A percentile compares a stretch with the other conserved stretches of the same genome.
These are phyloP conservation scores for Tiliacea aurago DNA, from an alignment of 2,888 invertebrate species.

Conservation along the genomic window DNA sequence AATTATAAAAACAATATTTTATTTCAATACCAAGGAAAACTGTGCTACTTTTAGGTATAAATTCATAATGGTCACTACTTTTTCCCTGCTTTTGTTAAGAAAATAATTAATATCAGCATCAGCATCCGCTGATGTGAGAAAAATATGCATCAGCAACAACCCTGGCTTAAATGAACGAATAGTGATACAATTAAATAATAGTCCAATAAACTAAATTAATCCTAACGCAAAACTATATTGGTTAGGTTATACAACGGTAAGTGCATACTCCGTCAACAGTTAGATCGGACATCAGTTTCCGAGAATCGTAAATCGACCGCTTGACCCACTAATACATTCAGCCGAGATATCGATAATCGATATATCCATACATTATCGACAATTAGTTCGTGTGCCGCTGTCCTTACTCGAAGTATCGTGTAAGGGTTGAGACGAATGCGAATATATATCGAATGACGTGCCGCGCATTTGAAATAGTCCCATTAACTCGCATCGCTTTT, in stretches of 20 bases:
- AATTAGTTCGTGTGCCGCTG: constrained; percentile 58
- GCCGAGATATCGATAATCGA: constrained; percentile 52
- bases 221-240: not conserved
- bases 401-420: constrained; percentile 77
- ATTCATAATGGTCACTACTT: too few species aligned
- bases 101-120: too few species aligned
- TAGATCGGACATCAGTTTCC: constrained; percentile 31
- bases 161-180: too few species aligned
- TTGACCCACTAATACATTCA: constrained; percentile 54
- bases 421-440: constrained; percentile 84
- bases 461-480: constrained; percentile 83
- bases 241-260: not conserved
- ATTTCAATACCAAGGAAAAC: too few species aligned
- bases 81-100: too few species aligned
- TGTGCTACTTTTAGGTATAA: too few species aligned
- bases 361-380: constrained; percentile 60
- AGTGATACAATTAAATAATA: not conserved
- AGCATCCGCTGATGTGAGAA: too few species aligned
- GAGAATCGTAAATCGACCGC: constrained; percentile 32
- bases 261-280: constrained; percentile 18
- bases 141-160: too few species aligned
- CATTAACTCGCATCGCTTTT: constrained; percentile 88
- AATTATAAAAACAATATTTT: too few species aligned
- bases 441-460: constrained; percentile 80
- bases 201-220: not conserved